Evolutionary conservation across 1,140 invertebrate species (phyloP).

Genomic region (Drosophila grimshawi): DNA sequence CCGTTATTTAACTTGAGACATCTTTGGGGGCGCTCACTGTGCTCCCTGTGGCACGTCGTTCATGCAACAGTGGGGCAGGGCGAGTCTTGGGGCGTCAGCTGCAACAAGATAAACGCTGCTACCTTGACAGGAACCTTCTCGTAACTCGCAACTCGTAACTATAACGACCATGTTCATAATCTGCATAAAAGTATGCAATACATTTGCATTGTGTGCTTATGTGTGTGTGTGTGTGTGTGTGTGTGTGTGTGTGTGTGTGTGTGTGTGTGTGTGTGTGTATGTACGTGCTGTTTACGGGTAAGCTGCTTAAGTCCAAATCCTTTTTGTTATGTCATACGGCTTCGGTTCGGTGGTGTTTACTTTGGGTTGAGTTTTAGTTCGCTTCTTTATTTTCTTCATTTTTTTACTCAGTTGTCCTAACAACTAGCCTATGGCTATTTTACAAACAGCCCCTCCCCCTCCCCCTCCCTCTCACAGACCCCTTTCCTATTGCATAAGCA

Average conservation of each 20-base stretch:
- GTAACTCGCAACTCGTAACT: slow-evolving; percentile 31
- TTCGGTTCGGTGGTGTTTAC: slow-evolving; percentile 33
- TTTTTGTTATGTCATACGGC: slow-evolving; percentile 77
- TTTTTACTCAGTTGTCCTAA: slow-evolving; percentile 39
- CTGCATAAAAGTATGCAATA: slow-evolving; percentile 78
- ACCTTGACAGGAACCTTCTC: slow-evolving; percentile 42
- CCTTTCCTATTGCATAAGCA: slow-evolving; percentile 4
- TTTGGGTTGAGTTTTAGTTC: slow-evolving; percentile 15
- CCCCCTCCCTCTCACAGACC: not conserved
- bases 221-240: not conserved
- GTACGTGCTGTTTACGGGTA: slow-evolving; percentile 67
- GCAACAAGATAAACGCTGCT: slow-evolving; percentile 39
- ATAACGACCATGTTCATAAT: slow-evolving; percentile 60
- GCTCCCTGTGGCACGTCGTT: slow-evolving; percentile 7
- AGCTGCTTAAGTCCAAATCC: slow-evolving; percentile 79
- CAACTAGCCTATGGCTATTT: slow-evolving; percentile 70
- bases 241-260: slow-evolving; percentile 10
- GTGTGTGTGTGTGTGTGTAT: slow-evolving; percentile 28
- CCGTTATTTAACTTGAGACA: slow-evolving; percentile 14
- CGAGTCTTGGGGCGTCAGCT: slow-evolving; percentile 56
- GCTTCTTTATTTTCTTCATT: not conserved
- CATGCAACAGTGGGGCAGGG: slow-evolving; percentile 58
- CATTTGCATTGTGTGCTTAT: slow-evolving; percentile 23
- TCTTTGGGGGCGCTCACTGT: not conserved
- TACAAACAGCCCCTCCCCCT: slow-evolving; percentile 39